Percentiles rank a stretch among this genome's conserved stretches.
These are phyloP conservation scores for Regulus satrapa DNA, from an alignment of 2,113 vertebrate species.

Conservation along the genomic window DNA sequence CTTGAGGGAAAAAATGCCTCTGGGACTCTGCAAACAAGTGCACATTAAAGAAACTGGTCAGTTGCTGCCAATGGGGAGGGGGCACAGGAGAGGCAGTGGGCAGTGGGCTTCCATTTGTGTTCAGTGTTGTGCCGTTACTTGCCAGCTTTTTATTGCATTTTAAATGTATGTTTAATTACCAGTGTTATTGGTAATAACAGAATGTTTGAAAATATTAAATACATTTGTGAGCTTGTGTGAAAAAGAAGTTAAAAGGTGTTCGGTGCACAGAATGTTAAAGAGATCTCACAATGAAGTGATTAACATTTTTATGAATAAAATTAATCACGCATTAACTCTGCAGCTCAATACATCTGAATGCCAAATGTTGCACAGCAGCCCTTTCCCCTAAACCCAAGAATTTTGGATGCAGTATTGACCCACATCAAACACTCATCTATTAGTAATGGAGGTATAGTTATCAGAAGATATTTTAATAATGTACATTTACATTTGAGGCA, in stretches of 20 bases:
- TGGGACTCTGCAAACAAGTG: background rate
- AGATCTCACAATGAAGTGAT: conserved; percentile 80
- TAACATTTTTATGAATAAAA: conserved; percentile 87
- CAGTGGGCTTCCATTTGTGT: background rate
- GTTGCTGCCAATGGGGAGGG: background rate
- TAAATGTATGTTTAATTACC: conserved; percentile 71
- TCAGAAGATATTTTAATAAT: conserved; percentile 37
- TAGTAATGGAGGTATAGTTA: conserved; percentile 46
- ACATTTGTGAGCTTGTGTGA: conserved; percentile 62
- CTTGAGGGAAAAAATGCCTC: background rate
- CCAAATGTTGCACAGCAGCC: conserved; percentile 66
- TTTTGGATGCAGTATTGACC: conserved; percentile 36
- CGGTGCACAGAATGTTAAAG: conserved; percentile 73
- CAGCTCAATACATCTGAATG: conserved; percentile 71
- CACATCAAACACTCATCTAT: conserved; percentile 37
- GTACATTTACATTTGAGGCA: conserved; percentile 21
- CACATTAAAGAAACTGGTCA: conserved; percentile 4
- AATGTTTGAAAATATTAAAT: conserved; percentile 73
- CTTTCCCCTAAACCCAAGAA: conserved; percentile 42
- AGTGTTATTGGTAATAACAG: conserved; percentile 50
- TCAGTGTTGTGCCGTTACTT: background rate
- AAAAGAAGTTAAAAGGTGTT: conserved; percentile 73
- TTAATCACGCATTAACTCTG: conserved; percentile 81
- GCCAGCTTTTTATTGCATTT: conserved; percentile 32
- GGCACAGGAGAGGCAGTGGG: background rate